Percentiles rank a stretch among this genome's conserved stretches.
phyloP scores from a whole-genome alignment of 2,797 vertebrate species.

The Rhinophrynus dorsalis region DNA sequence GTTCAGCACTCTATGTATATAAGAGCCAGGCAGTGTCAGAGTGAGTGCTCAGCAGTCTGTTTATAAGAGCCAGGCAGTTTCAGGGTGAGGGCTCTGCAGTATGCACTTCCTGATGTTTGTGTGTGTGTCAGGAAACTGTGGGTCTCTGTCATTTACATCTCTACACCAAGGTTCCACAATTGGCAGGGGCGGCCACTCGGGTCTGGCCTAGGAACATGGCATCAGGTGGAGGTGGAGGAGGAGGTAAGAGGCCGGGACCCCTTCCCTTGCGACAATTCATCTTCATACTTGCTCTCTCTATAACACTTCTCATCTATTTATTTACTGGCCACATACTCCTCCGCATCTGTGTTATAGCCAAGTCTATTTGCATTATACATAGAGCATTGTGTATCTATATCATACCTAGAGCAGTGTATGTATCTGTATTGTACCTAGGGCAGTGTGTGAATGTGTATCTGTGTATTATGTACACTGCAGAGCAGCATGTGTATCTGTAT shows the following conservation, averaged over 20 bases:
- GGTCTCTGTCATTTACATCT: slow-evolving; percentile 32
- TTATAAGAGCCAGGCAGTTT: neutral
- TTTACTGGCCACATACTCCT: neutral
- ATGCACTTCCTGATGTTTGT: slow-evolving; percentile 45
- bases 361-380: too few species aligned
- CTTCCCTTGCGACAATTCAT: neutral
- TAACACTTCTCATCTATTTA: neutral
- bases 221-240: slow-evolving; percentile 35
- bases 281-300: neutral
- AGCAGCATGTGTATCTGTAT: too few species aligned
- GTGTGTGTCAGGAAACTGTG: slow-evolving; percentile 42
- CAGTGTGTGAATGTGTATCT: too few species aligned
- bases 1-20: neutral
- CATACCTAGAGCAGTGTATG: too few species aligned
- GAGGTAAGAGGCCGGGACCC: slow-evolving; percentile 26
- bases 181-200: slow-evolving; percentile 18
- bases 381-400: too few species aligned
- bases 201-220: slow-evolving; percentile 38
- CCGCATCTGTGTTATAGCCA: too few species aligned
- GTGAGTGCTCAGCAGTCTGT: slow-evolving; percentile 25
- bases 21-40: neutral
- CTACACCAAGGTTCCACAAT: slow-evolving; percentile 29
- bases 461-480: too few species aligned
- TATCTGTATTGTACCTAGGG: too few species aligned
- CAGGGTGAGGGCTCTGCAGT: slow-evolving; percentile 25